phyloP scores from a whole-genome alignment of 2,888 invertebrate species.

The Oeneis ivallda region DNA sequence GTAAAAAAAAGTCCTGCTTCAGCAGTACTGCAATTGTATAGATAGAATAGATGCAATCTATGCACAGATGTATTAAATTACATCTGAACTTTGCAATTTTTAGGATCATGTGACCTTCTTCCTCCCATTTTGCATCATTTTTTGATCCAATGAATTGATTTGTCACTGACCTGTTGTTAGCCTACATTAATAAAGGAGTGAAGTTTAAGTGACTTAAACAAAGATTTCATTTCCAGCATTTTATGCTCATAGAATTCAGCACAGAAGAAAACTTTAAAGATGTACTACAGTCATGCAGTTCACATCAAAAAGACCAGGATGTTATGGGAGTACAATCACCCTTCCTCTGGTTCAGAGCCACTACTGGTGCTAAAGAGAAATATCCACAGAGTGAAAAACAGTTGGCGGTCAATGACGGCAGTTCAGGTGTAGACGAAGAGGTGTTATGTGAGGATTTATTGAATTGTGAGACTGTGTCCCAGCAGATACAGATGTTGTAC shows the following conservation, averaged over 20 bases:
- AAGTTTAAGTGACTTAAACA: no score
- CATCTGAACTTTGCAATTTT: no score
- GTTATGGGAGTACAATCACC: constrained; percentile 85
- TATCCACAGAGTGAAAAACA: constrained; percentile 37
- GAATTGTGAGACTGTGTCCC: constrained; percentile 79
- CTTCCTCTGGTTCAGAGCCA: constrained; percentile 87
- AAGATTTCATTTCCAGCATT: constrained; percentile 78
- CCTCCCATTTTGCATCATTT: no score
- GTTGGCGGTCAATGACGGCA: constrained; percentile 72
- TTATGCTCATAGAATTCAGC: constrained; percentile 88
- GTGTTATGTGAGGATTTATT: constrained; percentile 71
- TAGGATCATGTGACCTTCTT: no score
- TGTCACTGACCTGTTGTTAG: no score
- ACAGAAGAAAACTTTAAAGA: constrained; percentile 76
- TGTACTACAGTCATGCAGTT: constrained; percentile 79
- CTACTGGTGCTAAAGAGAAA: constrained; percentile 53
- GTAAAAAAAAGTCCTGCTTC: no score
- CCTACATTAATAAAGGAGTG: no score
- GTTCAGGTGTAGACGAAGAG: constrained; percentile 61
- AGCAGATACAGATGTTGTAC: constrained; percentile 86
- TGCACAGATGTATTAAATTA: no score
- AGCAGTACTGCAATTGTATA: no score
- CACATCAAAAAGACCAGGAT: constrained; percentile 80
- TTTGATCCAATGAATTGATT: no score
- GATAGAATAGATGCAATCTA: no score